Base-by-base conservation (phyloP, 2,797 vertebrate species). In the Nannoperca obscura region DNA sequence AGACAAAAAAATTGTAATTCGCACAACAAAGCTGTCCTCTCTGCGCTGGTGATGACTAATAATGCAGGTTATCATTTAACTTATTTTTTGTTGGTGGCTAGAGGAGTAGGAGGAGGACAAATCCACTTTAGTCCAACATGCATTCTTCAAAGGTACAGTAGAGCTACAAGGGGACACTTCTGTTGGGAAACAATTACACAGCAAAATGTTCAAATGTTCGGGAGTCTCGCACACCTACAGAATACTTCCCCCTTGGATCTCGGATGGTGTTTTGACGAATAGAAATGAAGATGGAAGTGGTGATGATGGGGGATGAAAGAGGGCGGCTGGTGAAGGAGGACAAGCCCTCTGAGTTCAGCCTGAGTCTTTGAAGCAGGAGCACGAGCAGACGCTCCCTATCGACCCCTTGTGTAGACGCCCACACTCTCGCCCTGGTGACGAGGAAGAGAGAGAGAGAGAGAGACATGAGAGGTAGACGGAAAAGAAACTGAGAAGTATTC, bases 291-390 rank as follows among this genome's bases (percentile, higher is more conserved):
- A 44, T 42, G 34, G 67, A 69, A 40, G 50, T 44, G 32, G 65
- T 78, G 74, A 53, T 36, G 58, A 59, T 46, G 5, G 15, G 20
- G 34, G 62, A 50, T 12, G 58, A 72, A 72, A 42, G 52, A 65
- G 58, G 64, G 52, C 9, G 17, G 50, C 13, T 34, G 72, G 57
- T 13, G 66, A 61, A 47, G 52, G 62, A 72, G 47, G 66, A 57
- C 44, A 38, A 64, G 42, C 50, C 72, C 76, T 76, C 52, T 22
- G 78, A 85, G 76, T 81, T 81, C 40, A 73, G 54, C 69, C 30
- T 22, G 55, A 78, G 62, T 63, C 64, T 82, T 87, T 89, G 79
- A 88, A 82, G 71, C 61, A 12, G 58, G 49, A 60, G 42, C 50
- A 7, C 4, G 8, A 61, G 66, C 57, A 52, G 27, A 60, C 44